Base-by-base conservation (phyloP, 2,888 invertebrate species). In the Trichogramma evanescens region DNA sequence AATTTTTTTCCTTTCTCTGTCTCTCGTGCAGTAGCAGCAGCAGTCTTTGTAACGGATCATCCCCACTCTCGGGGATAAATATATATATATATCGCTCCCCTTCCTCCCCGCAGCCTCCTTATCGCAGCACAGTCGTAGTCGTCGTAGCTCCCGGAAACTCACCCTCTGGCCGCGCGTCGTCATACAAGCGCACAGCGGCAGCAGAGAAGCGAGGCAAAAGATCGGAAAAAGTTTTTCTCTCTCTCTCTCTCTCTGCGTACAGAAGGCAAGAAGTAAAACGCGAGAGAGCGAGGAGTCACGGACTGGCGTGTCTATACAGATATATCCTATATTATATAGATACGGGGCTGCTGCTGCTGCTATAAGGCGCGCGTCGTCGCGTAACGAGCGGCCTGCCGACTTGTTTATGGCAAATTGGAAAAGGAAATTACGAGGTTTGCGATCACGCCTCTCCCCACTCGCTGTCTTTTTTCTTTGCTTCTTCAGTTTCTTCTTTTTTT, bases 331-430 rank as follows among this genome's bases (percentile, higher is more conserved):
- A 26, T 70, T 70, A 70, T 26, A 26, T 26, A 26, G 26, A 26
- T 26, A 26, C 2, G 26, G 26, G 26, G 26, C 26, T 26, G 26
- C 13, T n/a, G n/a, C n/a, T n/a, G n/a, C n/a, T n/a, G n/a, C n/a
- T 26, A 70, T 26, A 26, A 26, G 26, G 26, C 26, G 26, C 70
- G 68, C 69, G 67, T 66, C 63, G 56, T 51, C 59, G 63, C 64
- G 68, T 72, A 71, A 70, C 71, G 70, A 72, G 68, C 66, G 71
- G 66, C 66, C 50, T 69, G 69, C 65, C 69, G 70, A 72, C 75
- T 75, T 75, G 75, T 75, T 76, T 75, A 76, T 75, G 74, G 76
- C 74, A 75, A 76, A 76, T 75, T 76, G 76, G 74, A 73, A 75
- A 74, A 74, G 74, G 73, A 76, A 76, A 76, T 76, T 74, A 75